Conservation (phyloP, 2,888 invertebrate genomes). For the Diaperis boleti region DNA sequence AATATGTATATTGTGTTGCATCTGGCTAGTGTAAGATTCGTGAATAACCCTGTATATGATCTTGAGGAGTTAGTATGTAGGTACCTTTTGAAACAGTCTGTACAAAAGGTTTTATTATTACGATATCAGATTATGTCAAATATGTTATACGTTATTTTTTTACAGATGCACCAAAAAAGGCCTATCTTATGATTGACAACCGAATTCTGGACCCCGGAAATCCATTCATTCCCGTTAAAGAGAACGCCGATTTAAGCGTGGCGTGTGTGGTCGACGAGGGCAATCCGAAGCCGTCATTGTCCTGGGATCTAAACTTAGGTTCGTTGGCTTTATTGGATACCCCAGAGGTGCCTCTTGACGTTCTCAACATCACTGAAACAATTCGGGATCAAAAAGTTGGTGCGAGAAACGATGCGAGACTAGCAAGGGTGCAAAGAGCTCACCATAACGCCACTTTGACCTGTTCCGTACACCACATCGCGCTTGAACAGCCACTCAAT, state of each 20-base stretch:
- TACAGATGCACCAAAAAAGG: conserved; percentile 85
- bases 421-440: conserved; percentile 82
- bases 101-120: too few relatives aligned
- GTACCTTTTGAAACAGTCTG: too few relatives aligned
- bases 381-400: conserved; percentile 64
- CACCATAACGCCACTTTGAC: conserved; percentile 89
- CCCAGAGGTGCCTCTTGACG: conserved; percentile 70
- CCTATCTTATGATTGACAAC: conserved; percentile 89
- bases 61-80: too few relatives aligned
- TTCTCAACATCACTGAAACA: conserved; percentile 67
- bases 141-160: conserved; percentile 51
- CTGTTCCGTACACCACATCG: conserved; percentile 82
- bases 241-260: conserved; percentile 84
- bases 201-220: conserved; percentile 87
- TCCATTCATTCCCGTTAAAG: conserved; percentile 88
- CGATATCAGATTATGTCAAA: too few relatives aligned
- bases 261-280: conserved; percentile 90
- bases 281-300: conserved; percentile 75
- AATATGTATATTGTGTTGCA: too few relatives aligned
- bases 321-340: conserved; percentile 71
- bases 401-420: conserved; percentile 74
- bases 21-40: too few relatives aligned
- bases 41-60: too few relatives aligned
- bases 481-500: conserved; percentile 70
- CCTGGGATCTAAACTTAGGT: conserved; percentile 76